Base-by-base conservation (phyloP, 2,113 vertebrate genomes). In the Ibidorhyncha struthersii region DNA sequence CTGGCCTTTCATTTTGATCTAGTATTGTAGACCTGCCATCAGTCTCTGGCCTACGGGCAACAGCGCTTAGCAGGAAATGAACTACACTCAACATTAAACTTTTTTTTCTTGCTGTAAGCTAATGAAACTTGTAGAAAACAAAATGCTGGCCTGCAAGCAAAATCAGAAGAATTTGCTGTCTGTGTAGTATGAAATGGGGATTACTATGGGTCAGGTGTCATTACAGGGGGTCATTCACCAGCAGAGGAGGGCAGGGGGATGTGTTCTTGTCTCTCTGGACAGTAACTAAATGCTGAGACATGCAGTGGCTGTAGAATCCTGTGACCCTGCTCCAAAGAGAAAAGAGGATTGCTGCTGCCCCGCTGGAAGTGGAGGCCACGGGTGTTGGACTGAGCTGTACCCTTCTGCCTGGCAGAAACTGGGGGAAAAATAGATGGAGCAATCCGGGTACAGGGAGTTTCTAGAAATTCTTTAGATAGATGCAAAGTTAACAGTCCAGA, bases 1-100 rank as follows among this genome's bases (percentile, higher is more conserved):
- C 36, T 80, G 18, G 67, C 12, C 52, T 94, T 95, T 91, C 36
- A 62, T 89, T 96, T 91, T 76, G 61, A 91, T 91, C 52, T 76
- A 36, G 8, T 65, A 49, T 45, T 81, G 43, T 40, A 91, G 89
- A 78, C 21, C 49, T 81, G 30, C 30, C 77, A 93, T 85, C 77
- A 94, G 77, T 41, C 29, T 79, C 65, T 93, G 56, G 77, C 87
- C 96, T 89, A 69, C 1, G 0, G 89, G 65, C 77, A 95, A 21
- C 18, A 66, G 12, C 0, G 0, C 47, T 34, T 56, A 84, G n/a
- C 55, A 94, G 65, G 77, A 93, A 96, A 96, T 91, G 61, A 93
- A 58, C 50, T 61, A 71, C 59, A 1, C 4, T 62, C 77, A 89
- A 47, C 29, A n/a, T 8, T 22, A 59, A 80, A 59, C 4, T 13